phyloP scores from a whole-genome alignment of 2,113 vertebrate species.

The Naja naja region DNA sequence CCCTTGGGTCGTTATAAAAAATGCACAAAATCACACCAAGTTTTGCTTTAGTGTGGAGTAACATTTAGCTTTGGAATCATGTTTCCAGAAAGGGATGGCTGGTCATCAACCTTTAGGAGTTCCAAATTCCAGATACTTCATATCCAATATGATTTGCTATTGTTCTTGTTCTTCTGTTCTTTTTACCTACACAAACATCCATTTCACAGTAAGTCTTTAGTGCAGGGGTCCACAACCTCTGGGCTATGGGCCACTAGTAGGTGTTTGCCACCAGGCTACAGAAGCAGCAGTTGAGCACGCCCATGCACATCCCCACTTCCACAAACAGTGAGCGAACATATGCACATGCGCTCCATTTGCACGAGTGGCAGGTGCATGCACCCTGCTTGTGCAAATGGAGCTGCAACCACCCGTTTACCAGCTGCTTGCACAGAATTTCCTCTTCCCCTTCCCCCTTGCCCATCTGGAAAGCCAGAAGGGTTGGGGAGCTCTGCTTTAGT shows the following conservation, averaged over 20 bases:
- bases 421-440: background rate
- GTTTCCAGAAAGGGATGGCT: background rate
- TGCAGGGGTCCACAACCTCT: no score
- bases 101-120: background rate
- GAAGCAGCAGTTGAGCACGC: no score
- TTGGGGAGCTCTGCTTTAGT: background rate
- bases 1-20: background rate
- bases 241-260: no score
- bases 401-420: rapidly evolving
- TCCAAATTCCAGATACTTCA: background rate
- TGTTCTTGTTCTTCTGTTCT: background rate
- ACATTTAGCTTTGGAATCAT: background rate
- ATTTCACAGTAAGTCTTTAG: background rate
- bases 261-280: no score
- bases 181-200: background rate
- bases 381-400: background rate
- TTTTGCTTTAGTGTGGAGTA: background rate
- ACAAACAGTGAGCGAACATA: rapidly evolving
- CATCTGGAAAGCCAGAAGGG: background rate
- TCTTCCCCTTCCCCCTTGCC: no score
- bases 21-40: background rate
- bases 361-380: background rate
- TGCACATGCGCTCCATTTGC: background rate
- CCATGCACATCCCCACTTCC: background rate
- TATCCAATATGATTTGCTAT: background rate